These are phyloP conservation scores for Acrocephalus scirpaceus DNA, from an alignment of 2,797 vertebrate genomes.

Conservation along the genomic window DNA sequence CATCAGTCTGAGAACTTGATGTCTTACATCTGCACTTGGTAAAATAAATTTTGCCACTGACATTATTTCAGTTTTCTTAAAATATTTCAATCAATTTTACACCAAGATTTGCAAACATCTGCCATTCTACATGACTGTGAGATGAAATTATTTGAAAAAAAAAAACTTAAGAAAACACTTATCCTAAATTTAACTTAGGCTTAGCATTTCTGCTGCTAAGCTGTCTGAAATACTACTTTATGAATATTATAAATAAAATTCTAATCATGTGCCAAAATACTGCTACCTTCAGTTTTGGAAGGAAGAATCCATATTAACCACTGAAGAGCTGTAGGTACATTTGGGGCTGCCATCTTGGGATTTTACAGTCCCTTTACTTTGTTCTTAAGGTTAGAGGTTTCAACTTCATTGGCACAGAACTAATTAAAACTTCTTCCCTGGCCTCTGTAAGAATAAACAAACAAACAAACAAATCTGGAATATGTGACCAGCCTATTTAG, in stretches of 20 bases:
- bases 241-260: constrained; percentile 46
- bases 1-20: constrained; percentile 86
- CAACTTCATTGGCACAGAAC: not conserved
- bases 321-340: not conserved
- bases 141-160: constrained; percentile 74
- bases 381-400: not conserved
- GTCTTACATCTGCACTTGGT: constrained; percentile 86
- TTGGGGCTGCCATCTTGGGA: not conserved
- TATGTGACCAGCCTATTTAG: not conserved
- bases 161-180: constrained; percentile 68
- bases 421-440: not conserved
- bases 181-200: constrained; percentile 57
- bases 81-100: constrained; percentile 85
- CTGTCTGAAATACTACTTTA: constrained; percentile 32
- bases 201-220: constrained; percentile 57
- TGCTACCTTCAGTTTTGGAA: not conserved
- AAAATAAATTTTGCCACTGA: constrained; percentile 85
- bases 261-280: not conserved
- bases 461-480: not conserved
- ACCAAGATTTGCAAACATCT: constrained; percentile 85
- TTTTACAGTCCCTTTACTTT: not conserved
- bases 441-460: not conserved
- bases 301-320: not conserved
- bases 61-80: constrained; percentile 85
- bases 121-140: constrained; percentile 71